Percentiles rank a stretch among this genome's conserved stretches.
Evolutionary conservation across 1,140 invertebrate genomes (phyloP).

Genomic region (Linepithema humile): DNA sequence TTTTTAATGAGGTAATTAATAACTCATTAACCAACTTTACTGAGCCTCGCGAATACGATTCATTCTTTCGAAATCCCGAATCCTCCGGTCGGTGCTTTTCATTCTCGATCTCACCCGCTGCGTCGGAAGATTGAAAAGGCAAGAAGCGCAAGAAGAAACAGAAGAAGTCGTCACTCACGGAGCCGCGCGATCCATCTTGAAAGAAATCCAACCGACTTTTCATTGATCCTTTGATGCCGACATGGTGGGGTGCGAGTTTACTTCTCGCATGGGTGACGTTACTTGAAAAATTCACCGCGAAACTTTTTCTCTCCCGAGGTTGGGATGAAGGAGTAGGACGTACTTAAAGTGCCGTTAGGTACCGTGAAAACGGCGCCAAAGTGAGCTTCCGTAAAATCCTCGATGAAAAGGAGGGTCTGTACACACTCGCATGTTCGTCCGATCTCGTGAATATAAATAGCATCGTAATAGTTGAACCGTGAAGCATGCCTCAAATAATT

Average conservation of each 20-base stretch:
- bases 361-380: conserved; percentile 62
- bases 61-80: background rate
- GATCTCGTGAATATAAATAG: conserved; percentile 31
- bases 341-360: conserved; percentile 75
- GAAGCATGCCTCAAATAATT: background rate
- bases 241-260: conserved; percentile 47
- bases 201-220: conserved; percentile 37
- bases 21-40: too few species aligned
- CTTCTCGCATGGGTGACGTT: conserved; percentile 63
- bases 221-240: conserved; percentile 42
- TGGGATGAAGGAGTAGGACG: conserved; percentile 29
- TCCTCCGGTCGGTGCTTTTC: background rate
- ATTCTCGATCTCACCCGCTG: conserved; percentile 12
- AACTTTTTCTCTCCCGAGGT: conserved; percentile 62
- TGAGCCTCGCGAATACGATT: background rate
- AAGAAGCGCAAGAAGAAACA: conserved; percentile 30
- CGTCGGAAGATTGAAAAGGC: conserved; percentile 38
- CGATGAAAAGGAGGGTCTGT: conserved; percentile 46
- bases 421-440: background rate
- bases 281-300: conserved; percentile 68
- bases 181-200: conserved; percentile 28
- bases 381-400: conserved; percentile 65
- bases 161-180: conserved; percentile 52
- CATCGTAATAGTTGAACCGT: background rate
- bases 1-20: too few species aligned